Evolutionary conservation across 1,140 invertebrate genomes (phyloP).

Genomic region (Pachypeltis micranthus): DNA sequence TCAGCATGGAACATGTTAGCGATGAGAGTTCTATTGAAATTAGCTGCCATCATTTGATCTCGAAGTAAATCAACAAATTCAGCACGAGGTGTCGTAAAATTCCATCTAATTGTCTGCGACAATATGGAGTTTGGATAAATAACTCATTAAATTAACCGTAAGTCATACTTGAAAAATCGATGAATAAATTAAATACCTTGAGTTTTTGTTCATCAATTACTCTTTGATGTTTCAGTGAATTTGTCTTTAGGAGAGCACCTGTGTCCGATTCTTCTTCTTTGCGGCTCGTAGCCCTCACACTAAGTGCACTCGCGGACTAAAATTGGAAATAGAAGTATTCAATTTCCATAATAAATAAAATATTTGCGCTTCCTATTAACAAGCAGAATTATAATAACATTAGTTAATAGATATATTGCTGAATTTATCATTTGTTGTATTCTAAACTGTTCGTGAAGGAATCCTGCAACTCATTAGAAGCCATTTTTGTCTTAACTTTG

Average conservation of each 20-base stretch:
- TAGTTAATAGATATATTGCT: too few relatives aligned
- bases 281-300: constrained; percentile 35
- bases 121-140: too few relatives aligned
- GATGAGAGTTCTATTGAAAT: constrained; percentile 74
- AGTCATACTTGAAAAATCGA: not conserved
- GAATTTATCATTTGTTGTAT: too few relatives aligned
- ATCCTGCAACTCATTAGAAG: too few relatives aligned
- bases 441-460: too few relatives aligned
- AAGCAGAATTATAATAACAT: too few relatives aligned
- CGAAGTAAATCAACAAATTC: constrained; percentile 88
- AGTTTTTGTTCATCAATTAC: constrained; percentile 85
- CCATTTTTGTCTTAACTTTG: too few relatives aligned
- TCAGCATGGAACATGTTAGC: constrained; percentile 89
- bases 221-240: constrained; percentile 80
- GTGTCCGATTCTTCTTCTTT: constrained; percentile 79
- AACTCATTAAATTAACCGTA: too few relatives aligned
- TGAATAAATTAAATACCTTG: constrained; percentile 40
- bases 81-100: constrained; percentile 81
- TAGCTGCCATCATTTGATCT: constrained; percentile 79
- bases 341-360: too few relatives aligned
- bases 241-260: constrained; percentile 66
- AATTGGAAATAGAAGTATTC: too few relatives aligned
- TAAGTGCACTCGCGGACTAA: not conserved
- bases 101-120: constrained; percentile 73
- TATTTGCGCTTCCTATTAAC: too few relatives aligned